These are phyloP conservation scores for Tyto alba DNA, from an alignment of 2,113 vertebrate genomes.

Conservation along the genomic window DNA sequence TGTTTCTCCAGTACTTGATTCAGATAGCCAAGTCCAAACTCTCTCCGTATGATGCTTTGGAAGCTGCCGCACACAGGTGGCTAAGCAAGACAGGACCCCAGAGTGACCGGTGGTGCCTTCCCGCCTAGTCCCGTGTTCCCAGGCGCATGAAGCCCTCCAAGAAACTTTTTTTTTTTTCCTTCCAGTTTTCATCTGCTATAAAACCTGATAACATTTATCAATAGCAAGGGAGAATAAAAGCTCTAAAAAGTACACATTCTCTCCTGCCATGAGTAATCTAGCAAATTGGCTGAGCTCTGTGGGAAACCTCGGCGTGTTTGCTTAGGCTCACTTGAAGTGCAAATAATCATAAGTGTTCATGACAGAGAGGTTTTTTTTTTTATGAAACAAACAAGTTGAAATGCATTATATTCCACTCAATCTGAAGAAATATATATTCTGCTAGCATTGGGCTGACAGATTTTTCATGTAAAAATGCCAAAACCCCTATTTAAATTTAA, in stretches of 20 bases:
- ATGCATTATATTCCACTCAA: not conserved
- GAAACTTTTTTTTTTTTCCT: not conserved
- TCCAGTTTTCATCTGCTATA: not conserved
- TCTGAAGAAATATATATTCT: not conserved
- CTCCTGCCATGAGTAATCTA: not conserved
- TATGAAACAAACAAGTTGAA: not conserved
- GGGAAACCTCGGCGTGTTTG: not conserved
- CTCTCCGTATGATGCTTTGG: not conserved
- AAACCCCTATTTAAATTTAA: not conserved
- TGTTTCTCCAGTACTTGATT: not conserved
- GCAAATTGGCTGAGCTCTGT: not conserved
- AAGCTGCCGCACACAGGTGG: not conserved
- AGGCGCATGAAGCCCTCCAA: not conserved
- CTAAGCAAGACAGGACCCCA: not conserved
- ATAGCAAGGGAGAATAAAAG: not conserved
- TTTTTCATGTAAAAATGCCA: not conserved
- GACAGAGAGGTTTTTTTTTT: not conserved
- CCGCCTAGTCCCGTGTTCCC: not conserved
- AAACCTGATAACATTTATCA: not conserved
- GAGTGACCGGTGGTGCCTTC: not conserved
- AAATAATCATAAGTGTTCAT: constrained; percentile 1
- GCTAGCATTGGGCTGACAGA: not conserved
- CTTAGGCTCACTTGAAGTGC: constrained; percentile 22
- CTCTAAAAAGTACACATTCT: not conserved
- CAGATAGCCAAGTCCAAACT: not conserved